Evolutionary conservation across 2,113 vertebrate species (phyloP), one percentile per base, ranked within the genome.

Genomic region (Australoheros scitulus): DNA sequence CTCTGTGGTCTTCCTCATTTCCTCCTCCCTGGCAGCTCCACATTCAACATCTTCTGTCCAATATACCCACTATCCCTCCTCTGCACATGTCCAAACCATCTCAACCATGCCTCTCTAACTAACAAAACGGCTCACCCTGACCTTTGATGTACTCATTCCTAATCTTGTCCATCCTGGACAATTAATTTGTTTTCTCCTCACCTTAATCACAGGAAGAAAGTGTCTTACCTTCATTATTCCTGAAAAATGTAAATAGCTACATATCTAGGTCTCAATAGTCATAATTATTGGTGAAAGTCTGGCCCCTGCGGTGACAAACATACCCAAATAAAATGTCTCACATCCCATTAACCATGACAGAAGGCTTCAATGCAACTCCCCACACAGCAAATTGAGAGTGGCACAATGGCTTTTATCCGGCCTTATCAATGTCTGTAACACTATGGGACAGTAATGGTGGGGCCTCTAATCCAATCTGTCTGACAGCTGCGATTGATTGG

Each of bases 381-480:
- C 8, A 7, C 29, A 41, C 29, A n/a, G 68, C 47, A 65, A 83
- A 92, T 81, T 24, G 77, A 84, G 68, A 84, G 77, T 79, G 86
- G 79, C 91, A 80, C 86, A 50, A 79, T 61, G 86, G 92, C 89
- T 91, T 91, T 90, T 83, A 89, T 81, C 86, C 76, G 60, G 79
- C 75, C 83, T 87, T 80, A 86, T 89, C 76, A 80, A 83, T 74
- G 74, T 76, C 83, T 50, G 80, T 72, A 77, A 88, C 76, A 56
- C 84, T 61, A 81, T 79, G 9, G 81, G 88, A 87, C 3, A n/a
- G 80, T 87, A 64, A 90, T 83, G 89, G 36, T 10, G 11, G 82
- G 82, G 72, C 47, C 63, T 78, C 82, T 94, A 93, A 95, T 93
- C 83, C 85, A 87, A 94, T 94, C 80, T 81, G 86, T 63, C 38